A percentile compares a stretch with the other conserved stretches of the same genome.
Evolutionary conservation across 2,888 invertebrate species (phyloP).

Genomic region (Phyto melanocephala): DNA sequence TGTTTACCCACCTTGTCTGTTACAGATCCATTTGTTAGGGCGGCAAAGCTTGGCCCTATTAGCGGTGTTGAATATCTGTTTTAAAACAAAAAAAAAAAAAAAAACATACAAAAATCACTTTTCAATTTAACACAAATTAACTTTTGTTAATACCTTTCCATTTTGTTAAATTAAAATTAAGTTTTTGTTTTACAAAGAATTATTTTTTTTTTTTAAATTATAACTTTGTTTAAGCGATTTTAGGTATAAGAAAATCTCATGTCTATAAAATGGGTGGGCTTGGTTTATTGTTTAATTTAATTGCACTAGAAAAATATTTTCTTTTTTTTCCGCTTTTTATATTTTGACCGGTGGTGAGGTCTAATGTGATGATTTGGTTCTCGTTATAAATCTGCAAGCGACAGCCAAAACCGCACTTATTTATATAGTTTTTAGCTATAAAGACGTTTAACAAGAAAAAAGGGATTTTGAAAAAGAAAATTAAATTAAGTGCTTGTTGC

Average conservation of each 20-base stretch:
- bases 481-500: constrained; percentile 44
- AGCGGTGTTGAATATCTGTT: constrained; percentile 51
- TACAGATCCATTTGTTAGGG: constrained; percentile 85
- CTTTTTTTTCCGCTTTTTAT: constrained; percentile 48
- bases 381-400: constrained; percentile 71
- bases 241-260: constrained; percentile 68
- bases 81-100: constrained; percentile 12
- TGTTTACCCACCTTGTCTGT: constrained; percentile 85
- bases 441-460: background rate
- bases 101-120: background rate
- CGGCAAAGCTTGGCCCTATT: constrained; percentile 79
- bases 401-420: constrained; percentile 50
- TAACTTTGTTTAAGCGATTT: constrained; percentile 4
- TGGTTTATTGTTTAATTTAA: no score
- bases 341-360: constrained; percentile 70
- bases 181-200: background rate
- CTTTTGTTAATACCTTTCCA: constrained; percentile 72
- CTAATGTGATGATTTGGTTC: constrained; percentile 74
- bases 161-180: constrained; percentile 58
- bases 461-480: constrained; percentile 28
- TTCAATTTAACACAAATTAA: background rate
- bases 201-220: background rate
- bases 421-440: constrained; percentile 71
- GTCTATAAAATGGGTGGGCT: no score
- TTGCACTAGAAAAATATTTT: background rate